A percentile compares a stretch with the other conserved stretches of the same genome.
Evolutionary conservation across 1,140 invertebrate species (phyloP).

Genomic region (Drosophila pseudoananassae): DNA sequence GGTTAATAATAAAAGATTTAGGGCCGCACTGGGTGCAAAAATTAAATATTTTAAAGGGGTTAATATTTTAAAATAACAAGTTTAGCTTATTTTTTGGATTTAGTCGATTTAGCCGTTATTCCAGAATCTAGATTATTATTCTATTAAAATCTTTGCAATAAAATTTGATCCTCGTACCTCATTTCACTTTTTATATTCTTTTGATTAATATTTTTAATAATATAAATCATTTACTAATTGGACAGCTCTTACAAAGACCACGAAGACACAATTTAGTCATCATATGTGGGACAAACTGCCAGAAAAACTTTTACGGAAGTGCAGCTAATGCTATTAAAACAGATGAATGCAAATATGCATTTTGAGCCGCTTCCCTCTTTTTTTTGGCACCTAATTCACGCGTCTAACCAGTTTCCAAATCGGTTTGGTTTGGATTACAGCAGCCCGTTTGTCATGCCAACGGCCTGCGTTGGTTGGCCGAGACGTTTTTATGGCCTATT

Average conservation of each 20-base stretch:
- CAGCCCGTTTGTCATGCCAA: constrained; percentile 53
- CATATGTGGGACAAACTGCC: constrained; percentile 38
- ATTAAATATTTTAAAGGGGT: too few relatives aligned
- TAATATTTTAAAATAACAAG: too few relatives aligned
- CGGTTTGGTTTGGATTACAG: constrained; percentile 26
- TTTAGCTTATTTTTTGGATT: too few relatives aligned
- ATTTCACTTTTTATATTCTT: too few relatives aligned
- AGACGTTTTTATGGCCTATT: constrained; percentile 50
- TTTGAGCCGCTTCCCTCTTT: constrained; percentile 25
- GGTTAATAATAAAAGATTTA: too few relatives aligned
- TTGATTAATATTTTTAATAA: too few relatives aligned
- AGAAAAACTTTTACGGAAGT: constrained; percentile 36
- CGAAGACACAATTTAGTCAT: neutral
- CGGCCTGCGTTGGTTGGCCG: constrained; percentile 20
- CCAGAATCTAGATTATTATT: too few relatives aligned
- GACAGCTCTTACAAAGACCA: neutral
- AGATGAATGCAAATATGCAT: constrained; percentile 47
- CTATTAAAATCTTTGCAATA: too few relatives aligned
- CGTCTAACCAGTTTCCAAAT: constrained; percentile 57
- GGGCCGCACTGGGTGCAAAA: too few relatives aligned
- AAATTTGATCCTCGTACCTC: too few relatives aligned
- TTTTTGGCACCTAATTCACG: constrained; percentile 24
- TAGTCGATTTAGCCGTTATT: too few relatives aligned
- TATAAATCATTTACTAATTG: neutral
- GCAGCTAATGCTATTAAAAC: constrained; percentile 14